phyloP scores from a whole-genome alignment of 2,888 invertebrate genomes.

The Leptogaster cylindrica region DNA sequence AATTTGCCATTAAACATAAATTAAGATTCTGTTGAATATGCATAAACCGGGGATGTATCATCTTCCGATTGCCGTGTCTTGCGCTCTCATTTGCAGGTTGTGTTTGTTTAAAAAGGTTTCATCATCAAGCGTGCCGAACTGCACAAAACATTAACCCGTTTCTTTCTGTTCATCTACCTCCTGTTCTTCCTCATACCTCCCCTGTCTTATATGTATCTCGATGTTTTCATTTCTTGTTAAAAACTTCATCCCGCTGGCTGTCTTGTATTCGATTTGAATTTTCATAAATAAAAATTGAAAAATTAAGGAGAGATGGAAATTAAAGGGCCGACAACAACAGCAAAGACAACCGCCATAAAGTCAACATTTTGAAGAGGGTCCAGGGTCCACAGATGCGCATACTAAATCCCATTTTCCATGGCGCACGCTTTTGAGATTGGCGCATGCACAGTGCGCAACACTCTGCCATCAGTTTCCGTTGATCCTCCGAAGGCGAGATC shows the following conservation, averaged over 20 bases:
- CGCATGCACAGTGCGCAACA: conserved; percentile 2
- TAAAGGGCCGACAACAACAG: conserved; percentile 34
- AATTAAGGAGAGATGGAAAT: conserved; percentile 16
- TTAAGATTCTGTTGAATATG: conserved; percentile 30
- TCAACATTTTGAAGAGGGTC: conserved; percentile 31
- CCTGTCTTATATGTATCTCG: neutral
- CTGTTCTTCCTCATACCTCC: too few relatives aligned
- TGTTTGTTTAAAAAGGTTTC: conserved; percentile 17
- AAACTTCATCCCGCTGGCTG: conserved; percentile 35
- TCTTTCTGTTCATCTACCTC: too few relatives aligned
- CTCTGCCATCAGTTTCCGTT: too few relatives aligned
- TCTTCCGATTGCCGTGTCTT: neutral
- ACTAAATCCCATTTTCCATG: conserved; percentile 30
- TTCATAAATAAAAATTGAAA: conserved; percentile 14
- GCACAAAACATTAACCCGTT: conserved; percentile 5
- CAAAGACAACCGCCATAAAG: conserved; percentile 35
- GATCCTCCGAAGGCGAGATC: neutral
- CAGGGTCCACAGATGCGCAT: neutral
- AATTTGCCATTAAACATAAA: conserved; percentile 33
- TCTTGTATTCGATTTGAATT: conserved; percentile 20
- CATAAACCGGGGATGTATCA: conserved; percentile 7
- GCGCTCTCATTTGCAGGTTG: conserved; percentile 27
- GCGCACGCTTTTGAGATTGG: conserved; percentile 31
- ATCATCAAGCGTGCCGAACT: conserved; percentile 4
- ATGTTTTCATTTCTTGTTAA: conserved; percentile 36